Percentiles rank a stretch among this genome's conserved stretches.
Conservation (phyloP, 2,888 invertebrate species). For the Brachynemurus nebulosus region DNA sequence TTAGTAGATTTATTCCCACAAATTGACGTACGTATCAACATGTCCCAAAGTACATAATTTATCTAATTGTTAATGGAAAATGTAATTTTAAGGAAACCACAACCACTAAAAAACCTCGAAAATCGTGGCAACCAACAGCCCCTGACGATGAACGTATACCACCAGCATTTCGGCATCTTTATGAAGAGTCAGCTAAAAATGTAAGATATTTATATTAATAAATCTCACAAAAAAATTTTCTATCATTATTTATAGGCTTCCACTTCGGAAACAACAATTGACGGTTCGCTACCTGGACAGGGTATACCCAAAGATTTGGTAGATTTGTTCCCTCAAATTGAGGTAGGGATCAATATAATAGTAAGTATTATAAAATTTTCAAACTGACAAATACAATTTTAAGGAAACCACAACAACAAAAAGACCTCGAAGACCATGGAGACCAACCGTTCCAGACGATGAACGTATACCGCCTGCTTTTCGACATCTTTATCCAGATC, state of each 20-base stretch:
- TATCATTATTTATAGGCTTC: too few species aligned
- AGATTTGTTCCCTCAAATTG: not conserved
- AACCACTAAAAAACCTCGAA: not conserved
- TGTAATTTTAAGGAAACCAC: not conserved
- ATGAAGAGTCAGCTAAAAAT: too few species aligned
- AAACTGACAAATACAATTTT: not conserved
- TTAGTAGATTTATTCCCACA: not conserved
- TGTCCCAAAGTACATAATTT: too few species aligned
- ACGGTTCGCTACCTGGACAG: not conserved
- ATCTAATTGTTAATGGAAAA: too few species aligned
- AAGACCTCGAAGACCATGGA: not conserved
- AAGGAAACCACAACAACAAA: not conserved
- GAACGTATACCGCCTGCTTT: not conserved
- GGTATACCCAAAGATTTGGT: not conserved
- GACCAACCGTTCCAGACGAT: not conserved
- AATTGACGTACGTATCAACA: not conserved
- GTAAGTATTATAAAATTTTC: not conserved
- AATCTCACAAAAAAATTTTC: too few species aligned
- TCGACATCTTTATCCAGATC: slow-evolving; percentile 1
- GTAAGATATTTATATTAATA: too few species aligned
- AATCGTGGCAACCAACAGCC: not conserved
- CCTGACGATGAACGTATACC: not conserved
- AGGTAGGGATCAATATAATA: not conserved
- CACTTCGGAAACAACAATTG: not conserved
- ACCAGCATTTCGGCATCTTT: not conserved